Base-by-base conservation (phyloP, 2,888 invertebrate species). In the Clistopyga incitator region DNA sequence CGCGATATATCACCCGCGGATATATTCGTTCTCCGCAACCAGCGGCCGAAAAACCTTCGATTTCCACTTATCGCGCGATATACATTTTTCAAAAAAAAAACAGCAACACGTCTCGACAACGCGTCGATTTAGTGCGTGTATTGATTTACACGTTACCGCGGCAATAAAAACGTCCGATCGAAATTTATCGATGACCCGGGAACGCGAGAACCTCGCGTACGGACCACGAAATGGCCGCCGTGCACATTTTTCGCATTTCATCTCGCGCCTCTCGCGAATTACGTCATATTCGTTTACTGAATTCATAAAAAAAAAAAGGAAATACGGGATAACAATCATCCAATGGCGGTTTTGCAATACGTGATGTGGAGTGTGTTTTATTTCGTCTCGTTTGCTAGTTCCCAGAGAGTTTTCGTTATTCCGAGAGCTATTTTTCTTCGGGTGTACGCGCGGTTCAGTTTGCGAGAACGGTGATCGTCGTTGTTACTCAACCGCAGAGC, bases 401-500 rank as follows among this genome's bases (percentile, higher is more conserved):
- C 6, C 15, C n/a, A 15, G 29, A 42, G 25, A n/a, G n/a, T n/a
- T 50, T 56, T 77, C 34, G 15, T 20, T 34, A 34, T 67, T 15
- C 42, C 38, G 11, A 65, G 65, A 45, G 15, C 45, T n/a, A 59
- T 70, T 70, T 78, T 78, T 70, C 38, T 45, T 75, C 29, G 25
- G 34, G 23, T 71, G 18, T 18, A 18, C 20, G 20, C n/a, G n/a
- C n/a, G n/a, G n/a, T 10, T n/a, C n/a, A 15, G 13, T 56, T 59
- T 13, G 15, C 54, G 54, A 38, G 38, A 54, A 54, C 54, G 23
- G 3, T 15, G 71, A 54, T 25, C 38, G 38, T 13, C 34, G 59
- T 25, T 65, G 70, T 81, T 75, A 71, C 72, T 71, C 71, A 81
- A 84, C 78, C 75, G 67, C 81, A 81, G 50, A 25, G 56, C n/a